Conservation (phyloP, 1,140 invertebrate species). For the Goniozus legneri region DNA sequence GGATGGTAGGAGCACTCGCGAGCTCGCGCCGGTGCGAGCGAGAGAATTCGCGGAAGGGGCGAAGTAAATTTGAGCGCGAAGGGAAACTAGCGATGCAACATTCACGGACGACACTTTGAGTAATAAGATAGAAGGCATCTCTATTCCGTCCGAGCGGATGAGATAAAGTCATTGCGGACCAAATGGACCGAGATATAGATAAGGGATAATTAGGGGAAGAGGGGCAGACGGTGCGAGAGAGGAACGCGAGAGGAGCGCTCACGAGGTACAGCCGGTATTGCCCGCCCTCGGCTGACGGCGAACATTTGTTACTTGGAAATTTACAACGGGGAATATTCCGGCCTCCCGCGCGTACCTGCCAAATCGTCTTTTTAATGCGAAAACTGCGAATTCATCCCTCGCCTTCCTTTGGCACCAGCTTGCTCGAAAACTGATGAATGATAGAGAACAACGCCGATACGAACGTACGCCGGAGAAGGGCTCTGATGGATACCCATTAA, state of each 20-base stretch:
- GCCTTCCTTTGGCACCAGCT: background rate
- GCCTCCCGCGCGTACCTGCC: too few species aligned
- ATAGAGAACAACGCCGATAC: too few species aligned
- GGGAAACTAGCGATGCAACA: slow-evolving; percentile 43
- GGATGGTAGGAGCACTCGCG: background rate
- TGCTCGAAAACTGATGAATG: slow-evolving; percentile 1
- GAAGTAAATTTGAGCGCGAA: slow-evolving; percentile 16
- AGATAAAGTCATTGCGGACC: slow-evolving; percentile 53
- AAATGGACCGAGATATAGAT: slow-evolving; percentile 54
- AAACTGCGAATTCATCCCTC: background rate
- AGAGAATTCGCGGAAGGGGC: slow-evolving; percentile 8
- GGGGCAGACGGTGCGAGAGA: slow-evolving; percentile 36
- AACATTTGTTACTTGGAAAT: slow-evolving; percentile 49
- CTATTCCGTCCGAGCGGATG: slow-evolving; percentile 42
- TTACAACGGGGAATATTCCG: slow-evolving; percentile 35
- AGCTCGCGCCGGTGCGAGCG: too few species aligned
- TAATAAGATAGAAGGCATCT: slow-evolving; percentile 52
- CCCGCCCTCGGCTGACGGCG: slow-evolving; percentile 35
- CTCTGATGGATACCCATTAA: too few species aligned
- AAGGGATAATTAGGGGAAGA: slow-evolving; percentile 52
- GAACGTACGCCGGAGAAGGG: too few species aligned
- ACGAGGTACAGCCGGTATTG: too few species aligned
- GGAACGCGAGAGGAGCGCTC: background rate
- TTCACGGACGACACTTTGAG: slow-evolving; percentile 49
- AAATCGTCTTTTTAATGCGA: background rate